These are phyloP conservation scores for Gobius niger DNA, from an alignment of 2,113 vertebrate genomes.

Conservation along the genomic window DNA sequence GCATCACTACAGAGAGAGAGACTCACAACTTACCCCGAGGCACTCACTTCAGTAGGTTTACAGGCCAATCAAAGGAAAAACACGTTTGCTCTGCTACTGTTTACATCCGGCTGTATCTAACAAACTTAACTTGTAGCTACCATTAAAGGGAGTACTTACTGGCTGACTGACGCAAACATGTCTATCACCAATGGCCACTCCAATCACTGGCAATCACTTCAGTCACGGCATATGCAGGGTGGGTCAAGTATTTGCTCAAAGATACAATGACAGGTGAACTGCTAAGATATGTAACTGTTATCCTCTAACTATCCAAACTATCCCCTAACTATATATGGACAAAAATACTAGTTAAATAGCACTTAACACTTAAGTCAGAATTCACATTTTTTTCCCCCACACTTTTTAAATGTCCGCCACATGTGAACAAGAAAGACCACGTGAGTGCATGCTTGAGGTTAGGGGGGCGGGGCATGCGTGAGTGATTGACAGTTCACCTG, in stretches of 20 bases:
- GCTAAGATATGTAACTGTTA: too few relatives aligned
- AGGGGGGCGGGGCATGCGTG: neutral
- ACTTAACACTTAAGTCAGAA: too few relatives aligned
- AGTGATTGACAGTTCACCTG: slow-evolving; percentile 43
- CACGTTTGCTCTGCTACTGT: slow-evolving; percentile 47
- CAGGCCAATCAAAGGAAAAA: slow-evolving; percentile 54
- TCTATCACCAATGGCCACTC: too few relatives aligned
- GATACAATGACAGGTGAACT: too few relatives aligned
- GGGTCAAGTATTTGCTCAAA: too few relatives aligned
- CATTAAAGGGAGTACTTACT: too few relatives aligned
- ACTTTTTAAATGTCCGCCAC: neutral
- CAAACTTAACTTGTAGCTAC: neutral
- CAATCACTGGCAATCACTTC: too few relatives aligned
- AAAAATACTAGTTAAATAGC: too few relatives aligned
- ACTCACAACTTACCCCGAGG: slow-evolving; percentile 37
- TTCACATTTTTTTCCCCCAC: too few relatives aligned
- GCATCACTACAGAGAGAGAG: slow-evolving; percentile 38
- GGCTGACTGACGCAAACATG: too few relatives aligned
- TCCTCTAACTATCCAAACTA: too few relatives aligned
- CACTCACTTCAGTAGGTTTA: slow-evolving; percentile 49
- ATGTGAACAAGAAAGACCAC: slow-evolving; percentile 3
- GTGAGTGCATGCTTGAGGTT: neutral
- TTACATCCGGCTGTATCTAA: slow-evolving; percentile 41
- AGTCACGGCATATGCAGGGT: too few relatives aligned
- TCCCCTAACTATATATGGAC: neutral